Base-by-base conservation (phyloP, 2,888 invertebrate species). In the Oegoconia quadripuncta region DNA sequence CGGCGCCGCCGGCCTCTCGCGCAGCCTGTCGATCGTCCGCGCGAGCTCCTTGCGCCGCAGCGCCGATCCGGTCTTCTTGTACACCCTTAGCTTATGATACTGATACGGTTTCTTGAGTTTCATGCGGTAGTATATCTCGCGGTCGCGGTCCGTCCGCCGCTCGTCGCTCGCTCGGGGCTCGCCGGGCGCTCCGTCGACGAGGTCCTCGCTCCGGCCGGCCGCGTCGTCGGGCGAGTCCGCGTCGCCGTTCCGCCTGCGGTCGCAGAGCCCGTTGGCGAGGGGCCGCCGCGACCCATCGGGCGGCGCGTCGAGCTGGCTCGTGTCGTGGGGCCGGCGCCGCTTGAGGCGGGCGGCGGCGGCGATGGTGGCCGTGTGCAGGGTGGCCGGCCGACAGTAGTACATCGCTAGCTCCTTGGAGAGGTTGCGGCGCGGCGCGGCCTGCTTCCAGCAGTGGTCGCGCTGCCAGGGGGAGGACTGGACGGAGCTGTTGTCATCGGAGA, bases 381-480 rank as follows among this genome's bases (percentile, higher is more conserved):
- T 79, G 53, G 88, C 88, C 41, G 91, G 90, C 53, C 91, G 86
- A 73, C 90, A 89, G 69, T 91, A 93, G 73, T 89, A 92, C 70
- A 95, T 90, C 66, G 90, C 90, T 86, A 94, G 88, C 83, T 93
- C 93, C 69, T 91, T 91, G 69, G 93, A 92, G 51, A 92, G 87
- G 73, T 93, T 91, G 52, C 91, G 91, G 59, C 92, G 91, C 41
- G 95, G 95, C 52, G 91, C 88, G 50, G 91, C 87, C 79, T 95
- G 95, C 79, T 95, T 95, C 95, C 95, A 96, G 72, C 93, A 93
- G 83, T 95, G 95, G 80, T 96, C 95, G 59, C 95, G 91, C 82
- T 95, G 94, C 94, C 95, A 95, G 46, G 95, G 96, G 64, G 95
- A 96, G 55, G 95, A 95, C 77, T 95, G 95, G 71, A 96, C 91